phyloP scores from a whole-genome alignment of 1,140 invertebrate species.

The Galleria mellonella region DNA sequence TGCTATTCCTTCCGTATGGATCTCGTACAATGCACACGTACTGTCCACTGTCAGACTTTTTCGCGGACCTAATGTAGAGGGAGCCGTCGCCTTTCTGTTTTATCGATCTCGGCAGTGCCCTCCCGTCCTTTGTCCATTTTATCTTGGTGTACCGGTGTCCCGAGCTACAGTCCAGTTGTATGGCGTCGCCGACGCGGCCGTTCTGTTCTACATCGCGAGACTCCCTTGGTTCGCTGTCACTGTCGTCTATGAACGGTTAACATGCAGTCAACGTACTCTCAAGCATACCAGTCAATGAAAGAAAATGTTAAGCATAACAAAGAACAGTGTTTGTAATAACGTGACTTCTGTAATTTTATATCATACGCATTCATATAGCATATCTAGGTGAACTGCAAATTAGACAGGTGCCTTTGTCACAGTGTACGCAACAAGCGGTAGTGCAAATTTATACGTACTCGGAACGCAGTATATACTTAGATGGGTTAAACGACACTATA shows the following conservation, averaged over 20 bases:
- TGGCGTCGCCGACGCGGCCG: slow-evolving; percentile 74
- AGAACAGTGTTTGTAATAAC: slow-evolving; percentile 10
- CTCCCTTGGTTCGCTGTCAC: slow-evolving; percentile 28
- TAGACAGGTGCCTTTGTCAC: slow-evolving; percentile 19
- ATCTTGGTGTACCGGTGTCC: slow-evolving; percentile 34
- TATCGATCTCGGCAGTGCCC: slow-evolving; percentile 59
- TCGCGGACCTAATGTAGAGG: slow-evolving; percentile 70
- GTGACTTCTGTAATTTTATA: background rate
- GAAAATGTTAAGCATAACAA: background rate
- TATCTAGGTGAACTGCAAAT: slow-evolving; percentile 9
- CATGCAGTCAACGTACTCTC: slow-evolving; percentile 40
- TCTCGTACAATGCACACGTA: slow-evolving; percentile 81
- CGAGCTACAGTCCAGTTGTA: slow-evolving; percentile 76
- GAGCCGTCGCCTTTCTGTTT: slow-evolving; percentile 39
- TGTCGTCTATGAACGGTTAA: slow-evolving; percentile 50
- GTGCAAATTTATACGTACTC: no score
- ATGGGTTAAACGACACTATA: no score
- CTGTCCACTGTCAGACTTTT: slow-evolving; percentile 78
- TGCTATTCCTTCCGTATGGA: slow-evolving; percentile 61
- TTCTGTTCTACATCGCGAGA: slow-evolving; percentile 56
- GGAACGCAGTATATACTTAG: no score
- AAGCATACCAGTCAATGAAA: slow-evolving; percentile 12
- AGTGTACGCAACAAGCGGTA: background rate
- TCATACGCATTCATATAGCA: background rate
- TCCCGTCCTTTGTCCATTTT: slow-evolving; percentile 73